Evolutionary conservation across 2,113 vertebrate genomes (phyloP), one percentile per base, ranked within the genome.

Genomic region (Myodes glareolus): DNA sequence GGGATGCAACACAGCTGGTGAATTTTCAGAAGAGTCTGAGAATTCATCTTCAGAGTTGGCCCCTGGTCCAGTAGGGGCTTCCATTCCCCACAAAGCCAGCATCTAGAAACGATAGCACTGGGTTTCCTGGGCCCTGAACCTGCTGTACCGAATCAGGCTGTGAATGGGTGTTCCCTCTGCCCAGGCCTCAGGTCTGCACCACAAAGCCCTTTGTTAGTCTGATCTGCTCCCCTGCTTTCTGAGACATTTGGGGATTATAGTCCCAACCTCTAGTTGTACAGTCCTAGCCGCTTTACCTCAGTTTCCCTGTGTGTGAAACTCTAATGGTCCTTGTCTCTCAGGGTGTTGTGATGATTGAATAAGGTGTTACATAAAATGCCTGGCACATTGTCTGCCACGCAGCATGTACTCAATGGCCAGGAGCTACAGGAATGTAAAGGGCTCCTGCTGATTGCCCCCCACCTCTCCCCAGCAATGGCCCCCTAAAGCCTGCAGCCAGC

Each of bases 281-380:
- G 31, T 19, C 50, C 7, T 61, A n/a, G 29, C 19, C 3, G 33
- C 50, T 39, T 58, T 58, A 73, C 68, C 91, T 90, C 45, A 9
- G 36, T 47, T 52, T 94, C 91, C 92, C 80, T 80, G 7, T 86
- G 67, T 87, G 91, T 90, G 19, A 94, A 70, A 76, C 61, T 42
- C 16, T 36, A 47, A 31, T 11, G 31, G 42, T 33, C 2, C 72
- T 47, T 61, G 27, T 84, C 70, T 70, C 88, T 81, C 29, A 2
- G 39, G 25, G 39, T 23, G 75, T 80, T 5, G 0, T 2, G 23
- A 11, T 80, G 86, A 55, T n/a, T 29, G 72, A 45, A 11, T 23
- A 33, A 76, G 73, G 14, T 67, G 25, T 61, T 29, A 0, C 12
- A 0, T 65, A 58, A 47, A 84, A 55, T 16, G 5, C n/a, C 73